A percentile compares a stretch with the other conserved stretches of the same genome.
phyloP scores from a whole-genome alignment of 2,797 vertebrate genomes.

The Aotus griseimembra region DNA sequence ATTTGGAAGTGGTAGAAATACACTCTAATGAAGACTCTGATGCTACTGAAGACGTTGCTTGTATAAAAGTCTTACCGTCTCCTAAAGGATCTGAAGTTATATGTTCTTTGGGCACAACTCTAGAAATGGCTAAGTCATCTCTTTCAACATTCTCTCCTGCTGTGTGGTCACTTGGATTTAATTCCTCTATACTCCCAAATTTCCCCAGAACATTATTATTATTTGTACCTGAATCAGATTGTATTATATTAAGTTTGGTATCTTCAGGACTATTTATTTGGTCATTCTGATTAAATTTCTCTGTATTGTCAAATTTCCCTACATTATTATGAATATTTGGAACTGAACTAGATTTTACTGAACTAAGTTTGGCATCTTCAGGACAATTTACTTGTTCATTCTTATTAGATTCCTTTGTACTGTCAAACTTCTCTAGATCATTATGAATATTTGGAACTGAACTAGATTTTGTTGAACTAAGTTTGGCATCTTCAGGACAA shows the following conservation, averaged over 20 bases:
- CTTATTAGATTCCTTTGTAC: neutral
- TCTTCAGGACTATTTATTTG: conserved; percentile 52
- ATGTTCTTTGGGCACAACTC: conserved; percentile 28
- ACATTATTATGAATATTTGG: conserved; percentile 64
- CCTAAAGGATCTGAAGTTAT: conserved; percentile 21
- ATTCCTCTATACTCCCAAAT: neutral
- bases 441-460: conserved; percentile 72
- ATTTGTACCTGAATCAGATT: conserved; percentile 69
- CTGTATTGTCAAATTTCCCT: conserved; percentile 31
- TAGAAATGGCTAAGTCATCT: conserved; percentile 12
- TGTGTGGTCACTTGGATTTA: conserved; percentile 45
- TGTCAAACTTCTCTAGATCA: neutral
- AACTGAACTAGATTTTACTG: conserved; percentile 74
- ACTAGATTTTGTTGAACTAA: conserved; percentile 57
- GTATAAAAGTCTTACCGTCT: conserved; percentile 12
- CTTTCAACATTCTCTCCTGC: conserved; percentile 20
- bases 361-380: conserved; percentile 48
- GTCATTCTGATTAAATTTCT: conserved; percentile 17
- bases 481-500: conserved; percentile 40
- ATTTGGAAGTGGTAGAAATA: conserved; percentile 48
- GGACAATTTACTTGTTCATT: conserved; percentile 39
- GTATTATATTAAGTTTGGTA: conserved; percentile 49
- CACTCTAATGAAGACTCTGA: conserved; percentile 23
- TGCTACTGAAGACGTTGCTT: neutral
- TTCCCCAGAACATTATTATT: conserved; percentile 52